These are phyloP conservation scores for Diadophis punctatus DNA, from an alignment of 2,113 vertebrate species.

Conservation along the genomic window DNA sequence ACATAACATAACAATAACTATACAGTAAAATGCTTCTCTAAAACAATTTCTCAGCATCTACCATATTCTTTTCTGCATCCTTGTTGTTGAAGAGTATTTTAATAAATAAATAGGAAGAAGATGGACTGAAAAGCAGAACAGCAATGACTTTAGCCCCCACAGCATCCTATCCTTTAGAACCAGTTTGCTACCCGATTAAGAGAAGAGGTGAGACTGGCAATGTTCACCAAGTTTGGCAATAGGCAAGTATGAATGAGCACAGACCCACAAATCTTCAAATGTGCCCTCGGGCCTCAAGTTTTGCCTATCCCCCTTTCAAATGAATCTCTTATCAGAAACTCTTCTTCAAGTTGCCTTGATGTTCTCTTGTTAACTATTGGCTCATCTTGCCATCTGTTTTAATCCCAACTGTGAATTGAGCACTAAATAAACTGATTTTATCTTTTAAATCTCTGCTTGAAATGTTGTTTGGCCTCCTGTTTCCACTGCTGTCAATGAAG, in stretches of 20 bases:
- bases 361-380: not conserved
- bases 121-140: not conserved
- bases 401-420: not conserved
- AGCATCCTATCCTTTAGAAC: not conserved
- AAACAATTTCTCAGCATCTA: not conserved
- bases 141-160: not conserved
- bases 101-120: not conserved
- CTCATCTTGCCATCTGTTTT: not conserved
- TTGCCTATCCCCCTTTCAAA: not conserved
- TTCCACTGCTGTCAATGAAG: not conserved
- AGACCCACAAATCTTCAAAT: not conserved
- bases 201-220: not conserved
- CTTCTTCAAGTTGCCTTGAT: not conserved
- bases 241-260: not conserved
- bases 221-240: not conserved
- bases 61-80: not conserved
- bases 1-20: too few relatives aligned
- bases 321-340: not conserved
- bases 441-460: slow-evolving; percentile 31
- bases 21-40: not conserved
- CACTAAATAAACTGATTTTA: not conserved
- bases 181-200: not conserved
- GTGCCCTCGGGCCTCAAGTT: not conserved
- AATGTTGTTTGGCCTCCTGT: not conserved
- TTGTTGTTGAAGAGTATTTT: not conserved